Evolutionary conservation across 92 coral and sea anemone genomes (phyloP).

Genomic region (Plumapathes pennacea): DNA sequence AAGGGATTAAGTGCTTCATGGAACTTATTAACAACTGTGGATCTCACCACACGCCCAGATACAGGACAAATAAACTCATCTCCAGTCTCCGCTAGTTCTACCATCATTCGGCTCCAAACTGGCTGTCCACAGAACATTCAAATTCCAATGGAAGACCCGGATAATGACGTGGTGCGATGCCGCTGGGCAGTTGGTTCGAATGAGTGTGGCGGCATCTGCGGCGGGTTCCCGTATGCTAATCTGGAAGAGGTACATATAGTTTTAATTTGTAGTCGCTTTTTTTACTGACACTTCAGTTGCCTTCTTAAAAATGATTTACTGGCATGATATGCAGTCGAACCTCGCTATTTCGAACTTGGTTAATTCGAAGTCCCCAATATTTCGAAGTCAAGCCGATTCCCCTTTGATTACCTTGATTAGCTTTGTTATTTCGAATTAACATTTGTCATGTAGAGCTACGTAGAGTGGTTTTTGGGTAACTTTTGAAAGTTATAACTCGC

Average conservation of each 20-base stretch:
- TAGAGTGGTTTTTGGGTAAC: too few relatives aligned
- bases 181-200: constrained; percentile 31
- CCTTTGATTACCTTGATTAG: too few relatives aligned
- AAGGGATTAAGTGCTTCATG: constrained; percentile 4
- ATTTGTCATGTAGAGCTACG: too few relatives aligned
- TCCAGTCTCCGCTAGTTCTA: constrained; percentile 46
- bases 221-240: constrained; percentile 33
- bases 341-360: too few relatives aligned
- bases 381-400: too few relatives aligned
- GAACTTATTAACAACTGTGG: constrained; percentile 29
- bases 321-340: too few relatives aligned
- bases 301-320: too few relatives aligned
- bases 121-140: constrained; percentile 30
- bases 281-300: too few relatives aligned
- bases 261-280: too few relatives aligned
- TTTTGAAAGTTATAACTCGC: too few relatives aligned
- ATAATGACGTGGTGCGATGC: constrained; percentile 44
- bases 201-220: constrained; percentile 19
- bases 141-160: constrained; percentile 53
- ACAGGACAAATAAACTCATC: constrained; percentile 53
- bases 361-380: too few relatives aligned
- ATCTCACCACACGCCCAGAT: constrained; percentile 33
- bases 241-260: constrained; percentile 43
- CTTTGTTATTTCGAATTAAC: too few relatives aligned
- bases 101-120: constrained; percentile 29